Percentiles rank a stretch among this genome's conserved stretches.
phyloP scores from a whole-genome alignment of 1,140 invertebrate genomes.

The silkworm (Bombyx mori) region ASM3026992v2 NC_085124.1:2749501-2750000 shows the following conservation, averaged over 20 bases:
- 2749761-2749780: constrained; percentile 71
- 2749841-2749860: constrained; percentile 80
- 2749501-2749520: constrained; percentile 79
- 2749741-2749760: constrained; percentile 74
- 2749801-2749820: constrained; percentile 82
- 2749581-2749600: constrained; percentile 76
- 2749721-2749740: constrained; percentile 74
- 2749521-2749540: constrained; percentile 77
- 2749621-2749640: constrained; percentile 78
- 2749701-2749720: constrained; percentile 73
- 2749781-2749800: constrained; percentile 73
- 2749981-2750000: too few species aligned
- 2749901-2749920: constrained; percentile 76
- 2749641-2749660: constrained; percentile 74
- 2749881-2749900: constrained; percentile 85
- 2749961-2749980: too few species aligned
- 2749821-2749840: constrained; percentile 83
- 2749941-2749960: too few species aligned
- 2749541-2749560: constrained; percentile 76
- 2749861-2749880: constrained; percentile 82
- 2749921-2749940: constrained; percentile 83
- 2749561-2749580: constrained; percentile 74
- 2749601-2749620: constrained; percentile 54
- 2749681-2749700: constrained; percentile 73
- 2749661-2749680: constrained; percentile 73